Percentiles rank a stretch among this genome's conserved stretches.
Conservation (phyloP, 1,140 invertebrate species). For the Xylocopa sonorina region DNA sequence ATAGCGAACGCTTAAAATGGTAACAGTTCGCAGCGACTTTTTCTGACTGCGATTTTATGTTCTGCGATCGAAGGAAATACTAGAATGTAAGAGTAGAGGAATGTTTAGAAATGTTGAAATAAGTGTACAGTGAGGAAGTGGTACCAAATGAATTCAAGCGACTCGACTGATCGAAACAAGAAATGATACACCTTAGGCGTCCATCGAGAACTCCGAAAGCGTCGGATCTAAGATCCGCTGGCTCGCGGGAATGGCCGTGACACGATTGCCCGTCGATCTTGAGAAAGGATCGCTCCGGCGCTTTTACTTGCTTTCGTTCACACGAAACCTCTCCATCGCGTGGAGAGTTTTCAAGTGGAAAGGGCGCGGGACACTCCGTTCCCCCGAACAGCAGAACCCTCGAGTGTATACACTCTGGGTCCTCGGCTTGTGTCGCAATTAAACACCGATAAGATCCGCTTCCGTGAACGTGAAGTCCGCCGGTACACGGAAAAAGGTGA, state of each 20-base stretch:
- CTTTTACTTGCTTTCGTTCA: constrained; percentile 22
- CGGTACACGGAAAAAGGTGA: no score
- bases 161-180: no score
- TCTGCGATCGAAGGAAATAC: no score
- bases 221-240: neutral
- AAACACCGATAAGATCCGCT: neutral
- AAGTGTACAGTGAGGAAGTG: no score
- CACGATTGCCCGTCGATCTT: constrained; percentile 8
- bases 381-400: neutral
- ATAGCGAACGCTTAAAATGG: no score
- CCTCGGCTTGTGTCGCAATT: neutral
- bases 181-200: no score
- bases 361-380: neutral
- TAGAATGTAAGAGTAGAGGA: no score
- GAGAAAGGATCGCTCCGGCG: neutral
- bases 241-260: constrained; percentile 14
- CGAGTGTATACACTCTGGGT: neutral
- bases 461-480: neutral
- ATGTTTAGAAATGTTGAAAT: no score
- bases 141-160: no score
- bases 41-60: no score
- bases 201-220: neutral
- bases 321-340: neutral
- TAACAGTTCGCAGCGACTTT: no score
- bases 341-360: constrained; percentile 5